Conservation (phyloP, 2,113 vertebrate species). For the Notiomystis cincta region DNA sequence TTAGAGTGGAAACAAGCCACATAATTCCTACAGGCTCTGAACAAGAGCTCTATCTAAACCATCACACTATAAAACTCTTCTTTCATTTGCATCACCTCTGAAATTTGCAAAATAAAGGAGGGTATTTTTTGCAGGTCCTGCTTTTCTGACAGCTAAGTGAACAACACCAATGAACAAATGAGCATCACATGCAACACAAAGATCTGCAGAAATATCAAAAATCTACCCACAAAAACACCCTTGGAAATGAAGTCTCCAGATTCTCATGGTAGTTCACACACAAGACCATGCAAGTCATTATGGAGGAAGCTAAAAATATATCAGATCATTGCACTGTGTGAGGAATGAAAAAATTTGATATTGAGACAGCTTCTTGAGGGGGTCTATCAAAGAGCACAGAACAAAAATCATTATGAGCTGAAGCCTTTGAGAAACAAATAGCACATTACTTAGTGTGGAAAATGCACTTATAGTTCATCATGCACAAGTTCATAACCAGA, state of each 20-base stretch:
- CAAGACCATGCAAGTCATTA: neutral
- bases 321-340: neutral
- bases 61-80: neutral
- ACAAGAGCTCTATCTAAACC: neutral
- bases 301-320: neutral
- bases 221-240: neutral
- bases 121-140: neutral
- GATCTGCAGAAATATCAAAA: neutral
- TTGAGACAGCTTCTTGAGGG: neutral
- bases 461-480: neutral
- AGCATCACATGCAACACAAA: neutral
- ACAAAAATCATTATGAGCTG: neutral
- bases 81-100: neutral
- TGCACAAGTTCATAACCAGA: neutral
- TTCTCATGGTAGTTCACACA: neutral
- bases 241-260: neutral
- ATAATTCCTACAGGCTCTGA: neutral
- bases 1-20: neutral
- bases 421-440: neutral
- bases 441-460: neutral
- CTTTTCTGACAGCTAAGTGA: neutral
- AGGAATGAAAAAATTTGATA: neutral
- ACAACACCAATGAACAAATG: neutral
- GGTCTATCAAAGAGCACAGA: neutral
- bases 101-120: neutral